phyloP scores from a whole-genome alignment of 2,113 vertebrate species.

The Condylura cristata region DNA sequence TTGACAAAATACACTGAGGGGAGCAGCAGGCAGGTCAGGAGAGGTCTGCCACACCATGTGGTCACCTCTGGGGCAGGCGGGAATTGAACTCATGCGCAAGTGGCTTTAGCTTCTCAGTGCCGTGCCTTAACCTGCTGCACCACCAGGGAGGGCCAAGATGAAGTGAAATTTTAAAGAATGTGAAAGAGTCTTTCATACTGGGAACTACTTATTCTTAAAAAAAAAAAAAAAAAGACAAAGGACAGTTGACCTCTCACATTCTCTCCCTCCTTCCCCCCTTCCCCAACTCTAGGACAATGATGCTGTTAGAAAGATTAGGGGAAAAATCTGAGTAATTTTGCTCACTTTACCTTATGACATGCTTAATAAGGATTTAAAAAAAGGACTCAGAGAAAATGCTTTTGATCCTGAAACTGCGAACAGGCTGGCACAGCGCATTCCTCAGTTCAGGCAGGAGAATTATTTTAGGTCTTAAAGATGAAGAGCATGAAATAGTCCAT shows the following conservation, averaged over 20 bases:
- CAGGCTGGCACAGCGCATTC: not conserved
- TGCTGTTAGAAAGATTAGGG: not conserved
- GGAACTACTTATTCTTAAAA: slow-evolving; percentile 1
- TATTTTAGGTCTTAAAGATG: slow-evolving; percentile 26
- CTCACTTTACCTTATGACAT: not conserved
- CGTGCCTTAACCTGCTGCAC: no score
- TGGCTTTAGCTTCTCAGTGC: no score
- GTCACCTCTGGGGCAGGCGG: no score
- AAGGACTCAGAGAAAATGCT: slow-evolving; percentile 26
- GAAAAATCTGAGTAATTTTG: not conserved
- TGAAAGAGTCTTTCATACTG: not conserved
- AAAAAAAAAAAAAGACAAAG: not conserved
- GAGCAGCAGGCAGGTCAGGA: no score
- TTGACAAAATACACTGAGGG: no score
- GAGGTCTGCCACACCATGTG: no score
- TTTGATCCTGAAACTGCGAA: slow-evolving; percentile 38
- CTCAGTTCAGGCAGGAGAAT: slow-evolving; percentile 23
- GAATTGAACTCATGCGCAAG: no score
- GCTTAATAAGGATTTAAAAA: slow-evolving; percentile 55
- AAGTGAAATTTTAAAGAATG: not conserved
- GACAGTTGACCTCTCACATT: not conserved
- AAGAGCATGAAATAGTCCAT: not conserved
- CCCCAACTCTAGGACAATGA: not conserved
- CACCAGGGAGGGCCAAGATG: no score
- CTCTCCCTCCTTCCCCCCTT: not conserved